These are phyloP conservation scores for Drosophila lutescens DNA, from an alignment of 2,888 invertebrate species.

Conservation along the genomic window DNA sequence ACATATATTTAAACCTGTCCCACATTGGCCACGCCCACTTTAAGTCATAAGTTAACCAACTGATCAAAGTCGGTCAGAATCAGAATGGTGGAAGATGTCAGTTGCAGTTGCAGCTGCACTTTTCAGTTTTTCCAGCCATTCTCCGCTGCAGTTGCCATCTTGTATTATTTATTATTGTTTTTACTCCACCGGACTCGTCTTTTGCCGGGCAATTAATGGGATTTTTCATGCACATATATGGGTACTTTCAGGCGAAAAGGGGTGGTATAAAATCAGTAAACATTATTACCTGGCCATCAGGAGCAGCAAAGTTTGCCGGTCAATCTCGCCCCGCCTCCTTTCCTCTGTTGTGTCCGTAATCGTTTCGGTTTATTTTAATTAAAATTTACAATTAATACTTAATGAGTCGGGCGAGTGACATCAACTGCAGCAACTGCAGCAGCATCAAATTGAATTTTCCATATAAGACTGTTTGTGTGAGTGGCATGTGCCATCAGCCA, in stretches of 20 bases:
- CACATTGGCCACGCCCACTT: constrained; percentile 7
- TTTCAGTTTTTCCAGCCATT: too few relatives aligned
- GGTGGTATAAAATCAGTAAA: constrained; percentile 54
- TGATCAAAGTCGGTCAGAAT: constrained; percentile 30
- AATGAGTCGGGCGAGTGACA: constrained; percentile 69
- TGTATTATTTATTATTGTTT: constrained; percentile 53
- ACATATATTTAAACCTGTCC: constrained; percentile 1
- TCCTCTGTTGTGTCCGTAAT: constrained; percentile 37
- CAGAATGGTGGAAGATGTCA: constrained; percentile 25
- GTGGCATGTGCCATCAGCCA: constrained; percentile 27
- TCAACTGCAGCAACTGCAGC: constrained; percentile 39
- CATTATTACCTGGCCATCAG: constrained; percentile 62
- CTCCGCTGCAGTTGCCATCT: constrained; percentile 33
- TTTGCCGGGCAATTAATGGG: constrained; percentile 65
- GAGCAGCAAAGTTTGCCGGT: constrained; percentile 33
- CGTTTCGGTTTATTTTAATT: constrained; percentile 75
- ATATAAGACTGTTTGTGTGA: constrained; percentile 24
- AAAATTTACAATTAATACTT: constrained; percentile 81
- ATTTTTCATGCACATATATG: constrained; percentile 32
- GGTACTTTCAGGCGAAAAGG: constrained; percentile 14
- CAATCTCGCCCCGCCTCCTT: constrained; percentile 2
- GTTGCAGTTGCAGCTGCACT: constrained; percentile 5
- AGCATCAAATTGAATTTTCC: constrained; percentile 68
- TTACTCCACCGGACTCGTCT: constrained; percentile 33
- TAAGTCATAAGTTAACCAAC: constrained; percentile 26